phyloP scores from a whole-genome alignment of 2,113 vertebrate species.

The Gymnarchus niloticus region DNA sequence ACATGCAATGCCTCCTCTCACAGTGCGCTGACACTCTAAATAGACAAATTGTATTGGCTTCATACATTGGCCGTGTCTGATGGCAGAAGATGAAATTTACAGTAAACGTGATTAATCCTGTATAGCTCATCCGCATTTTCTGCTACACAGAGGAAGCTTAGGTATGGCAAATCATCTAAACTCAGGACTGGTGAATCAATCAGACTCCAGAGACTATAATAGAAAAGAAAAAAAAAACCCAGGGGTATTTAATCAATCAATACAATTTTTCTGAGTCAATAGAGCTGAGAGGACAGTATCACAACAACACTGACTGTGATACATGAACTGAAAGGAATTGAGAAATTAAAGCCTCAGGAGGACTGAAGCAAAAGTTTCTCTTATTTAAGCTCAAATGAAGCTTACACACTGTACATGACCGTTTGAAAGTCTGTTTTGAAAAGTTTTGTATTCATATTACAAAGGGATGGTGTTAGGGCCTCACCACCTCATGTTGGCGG shows the following conservation, averaged over 20 bases:
- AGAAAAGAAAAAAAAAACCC: slow-evolving; percentile 1
- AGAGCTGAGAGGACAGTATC: background rate
- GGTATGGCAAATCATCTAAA: background rate
- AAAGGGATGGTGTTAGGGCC: too few species aligned
- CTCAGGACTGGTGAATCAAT: background rate
- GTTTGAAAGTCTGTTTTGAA: too few species aligned
- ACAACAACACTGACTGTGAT: background rate
- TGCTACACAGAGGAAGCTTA: background rate
- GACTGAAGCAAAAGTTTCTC: background rate
- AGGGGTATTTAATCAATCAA: background rate
- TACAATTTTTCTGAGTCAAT: background rate
- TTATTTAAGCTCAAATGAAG: background rate
- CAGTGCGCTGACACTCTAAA: too few species aligned
- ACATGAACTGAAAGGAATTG: background rate
- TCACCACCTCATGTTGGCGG: too few species aligned
- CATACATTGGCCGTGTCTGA: background rate
- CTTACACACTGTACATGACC: background rate
- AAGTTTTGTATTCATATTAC: background rate
- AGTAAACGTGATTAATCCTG: background rate
- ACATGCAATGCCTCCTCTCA: background rate
- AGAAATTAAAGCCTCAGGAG: background rate
- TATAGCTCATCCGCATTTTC: background rate
- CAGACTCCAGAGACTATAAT: slow-evolving; percentile 1
- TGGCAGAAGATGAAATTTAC: slow-evolving; percentile 6
- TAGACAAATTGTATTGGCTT: background rate